Evolutionary conservation across 53 echinoderm and acorn worm genomes (phyloP).

Genomic region (Stichopus horrens): DNA sequence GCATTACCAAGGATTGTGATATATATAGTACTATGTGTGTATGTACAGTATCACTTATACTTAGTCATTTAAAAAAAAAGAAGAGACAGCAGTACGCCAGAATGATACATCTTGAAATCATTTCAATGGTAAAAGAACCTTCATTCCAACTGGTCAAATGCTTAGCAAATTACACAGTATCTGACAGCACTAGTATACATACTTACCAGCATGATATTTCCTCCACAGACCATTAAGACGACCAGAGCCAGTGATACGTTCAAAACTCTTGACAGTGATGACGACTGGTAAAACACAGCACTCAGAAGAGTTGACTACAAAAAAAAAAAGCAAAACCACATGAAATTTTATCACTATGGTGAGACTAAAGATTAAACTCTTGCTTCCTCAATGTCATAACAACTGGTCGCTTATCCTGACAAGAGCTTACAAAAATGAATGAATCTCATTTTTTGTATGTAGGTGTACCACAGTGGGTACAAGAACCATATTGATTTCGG

Average conservation of each 20-base stretch:
- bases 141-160: neutral
- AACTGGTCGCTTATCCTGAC: too few relatives aligned
- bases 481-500: too few relatives aligned
- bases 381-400: too few relatives aligned
- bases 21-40: too few relatives aligned
- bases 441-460: too few relatives aligned
- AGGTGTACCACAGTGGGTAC: too few relatives aligned
- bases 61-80: too few relatives aligned
- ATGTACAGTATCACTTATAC: too few relatives aligned
- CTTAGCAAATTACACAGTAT: neutral
- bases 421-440: too few relatives aligned
- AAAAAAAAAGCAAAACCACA: neutral
- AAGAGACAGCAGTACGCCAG: too few relatives aligned
- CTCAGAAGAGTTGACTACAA: slow-evolving; percentile 69
- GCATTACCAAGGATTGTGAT: too few relatives aligned
- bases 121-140: neutral
- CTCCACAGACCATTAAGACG: slow-evolving; percentile 70
- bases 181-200: neutral
- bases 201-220: slow-evolving; percentile 82
- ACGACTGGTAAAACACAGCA: slow-evolving; percentile 69
- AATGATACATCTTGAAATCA: too few relatives aligned
- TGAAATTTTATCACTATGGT: neutral
- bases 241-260: slow-evolving; percentile 71
- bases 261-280: slow-evolving; percentile 43
- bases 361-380: neutral